Conservation (phyloP, 2,113 vertebrate species). For the Nycticryphes semicollaris region DNA sequence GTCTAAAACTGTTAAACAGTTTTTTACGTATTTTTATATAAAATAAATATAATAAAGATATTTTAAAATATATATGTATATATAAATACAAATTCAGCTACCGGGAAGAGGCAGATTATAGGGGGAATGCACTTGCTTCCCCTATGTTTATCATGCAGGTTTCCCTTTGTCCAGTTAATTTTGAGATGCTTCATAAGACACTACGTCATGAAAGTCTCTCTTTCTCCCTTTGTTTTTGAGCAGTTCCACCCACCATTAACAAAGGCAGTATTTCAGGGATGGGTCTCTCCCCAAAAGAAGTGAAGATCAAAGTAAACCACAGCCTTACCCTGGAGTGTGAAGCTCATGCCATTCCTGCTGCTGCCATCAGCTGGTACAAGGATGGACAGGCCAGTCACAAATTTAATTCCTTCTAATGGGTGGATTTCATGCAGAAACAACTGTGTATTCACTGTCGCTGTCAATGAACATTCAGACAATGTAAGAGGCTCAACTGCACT, state of each 20-base stretch:
- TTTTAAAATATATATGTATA: neutral
- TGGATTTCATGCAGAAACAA: neutral
- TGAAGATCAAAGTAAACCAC: slow-evolving; percentile 93
- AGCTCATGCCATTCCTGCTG: slow-evolving; percentile 85
- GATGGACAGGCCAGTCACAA: slow-evolving; percentile 89
- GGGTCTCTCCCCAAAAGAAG: slow-evolving; percentile 86
- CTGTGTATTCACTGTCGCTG: accelerated
- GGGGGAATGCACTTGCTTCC: neutral
- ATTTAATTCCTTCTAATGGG: neutral
- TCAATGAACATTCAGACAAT: neutral
- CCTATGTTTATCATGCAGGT: neutral
- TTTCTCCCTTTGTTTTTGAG: neutral
- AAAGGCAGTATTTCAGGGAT: slow-evolving; percentile 82
- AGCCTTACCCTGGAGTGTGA: slow-evolving; percentile 90
- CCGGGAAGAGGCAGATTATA: neutral
- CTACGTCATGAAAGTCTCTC: neutral
- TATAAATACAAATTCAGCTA: neutral
- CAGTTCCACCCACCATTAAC: slow-evolving; percentile 93
- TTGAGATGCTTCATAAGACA: neutral
- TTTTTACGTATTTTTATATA: neutral
- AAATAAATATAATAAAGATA: neutral
- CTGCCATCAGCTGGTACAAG: slow-evolving; percentile 92
- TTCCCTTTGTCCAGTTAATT: neutral
- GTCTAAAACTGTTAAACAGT: neutral
- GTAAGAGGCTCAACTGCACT: neutral